A percentile compares a stretch with the other conserved stretches of the same genome.
Evolutionary conservation across 2,113 vertebrate genomes (phyloP).

Genomic region (Nettapus auritus): DNA sequence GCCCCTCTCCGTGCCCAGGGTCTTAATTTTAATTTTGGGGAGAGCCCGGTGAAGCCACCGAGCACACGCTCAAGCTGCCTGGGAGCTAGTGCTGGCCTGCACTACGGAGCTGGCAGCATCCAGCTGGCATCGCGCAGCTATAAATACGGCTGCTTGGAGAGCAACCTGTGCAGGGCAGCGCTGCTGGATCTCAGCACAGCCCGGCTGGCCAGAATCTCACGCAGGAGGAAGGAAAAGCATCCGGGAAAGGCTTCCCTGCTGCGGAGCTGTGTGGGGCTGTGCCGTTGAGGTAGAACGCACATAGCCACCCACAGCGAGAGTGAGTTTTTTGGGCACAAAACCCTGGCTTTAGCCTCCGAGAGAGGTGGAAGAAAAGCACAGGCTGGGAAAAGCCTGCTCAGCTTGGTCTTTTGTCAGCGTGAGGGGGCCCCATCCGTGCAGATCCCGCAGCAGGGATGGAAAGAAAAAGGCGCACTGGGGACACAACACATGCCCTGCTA

Average conservation of each 20-base stretch:
- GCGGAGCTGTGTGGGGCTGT: background rate
- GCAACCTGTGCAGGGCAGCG: background rate
- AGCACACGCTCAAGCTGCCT: background rate
- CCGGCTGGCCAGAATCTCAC: background rate
- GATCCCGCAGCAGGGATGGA: background rate
- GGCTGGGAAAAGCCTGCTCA: background rate
- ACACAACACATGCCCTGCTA: background rate
- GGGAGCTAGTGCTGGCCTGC: rapidly evolving
- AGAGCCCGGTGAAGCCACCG: background rate
- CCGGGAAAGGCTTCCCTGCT: background rate
- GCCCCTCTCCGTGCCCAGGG: too few relatives aligned
- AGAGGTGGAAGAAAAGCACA: rapidly evolving
- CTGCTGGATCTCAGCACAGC: background rate
- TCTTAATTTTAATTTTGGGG: background rate
- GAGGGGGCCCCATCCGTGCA: background rate
- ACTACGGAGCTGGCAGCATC: background rate
- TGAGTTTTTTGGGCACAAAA: background rate
- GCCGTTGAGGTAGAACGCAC: background rate
- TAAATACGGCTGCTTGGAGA: background rate
- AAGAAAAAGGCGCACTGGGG: background rate
- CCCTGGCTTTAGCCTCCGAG: background rate
- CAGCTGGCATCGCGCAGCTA: background rate
- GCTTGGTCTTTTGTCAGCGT: background rate
- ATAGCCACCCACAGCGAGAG: rapidly evolving
- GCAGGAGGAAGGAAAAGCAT: background rate